phyloP scores from a whole-genome alignment of 2,113 vertebrate genomes.

The Nibea albiflora region DNA sequence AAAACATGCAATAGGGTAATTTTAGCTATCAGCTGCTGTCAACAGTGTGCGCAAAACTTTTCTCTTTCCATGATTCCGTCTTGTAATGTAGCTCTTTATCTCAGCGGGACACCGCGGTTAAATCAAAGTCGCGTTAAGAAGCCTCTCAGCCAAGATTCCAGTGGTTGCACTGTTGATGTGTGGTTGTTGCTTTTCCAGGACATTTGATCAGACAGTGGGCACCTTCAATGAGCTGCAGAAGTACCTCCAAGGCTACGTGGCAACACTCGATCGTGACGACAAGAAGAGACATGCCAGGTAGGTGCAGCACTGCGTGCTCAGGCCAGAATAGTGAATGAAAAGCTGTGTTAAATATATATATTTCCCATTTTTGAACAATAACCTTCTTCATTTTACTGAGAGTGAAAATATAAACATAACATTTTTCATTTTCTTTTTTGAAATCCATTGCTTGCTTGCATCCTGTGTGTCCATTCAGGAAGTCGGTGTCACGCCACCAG shows the following conservation, averaged over 20 bases:
- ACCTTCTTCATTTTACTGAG: neutral
- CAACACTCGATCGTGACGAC: constrained; percentile 82
- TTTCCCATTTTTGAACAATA: neutral
- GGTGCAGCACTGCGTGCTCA: neutral
- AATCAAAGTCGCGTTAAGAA: neutral
- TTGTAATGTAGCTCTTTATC: neutral
- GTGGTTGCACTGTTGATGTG: constrained; percentile 2
- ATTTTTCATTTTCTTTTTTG: neutral
- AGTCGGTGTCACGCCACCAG: constrained; percentile 72
- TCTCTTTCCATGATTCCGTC: too few relatives aligned
- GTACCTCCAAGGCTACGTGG: constrained; percentile 85
- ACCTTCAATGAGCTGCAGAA: constrained; percentile 86
- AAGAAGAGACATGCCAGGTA: constrained; percentile 84
- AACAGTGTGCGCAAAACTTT: neutral
- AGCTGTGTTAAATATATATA: neutral
- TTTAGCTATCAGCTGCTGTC: neutral
- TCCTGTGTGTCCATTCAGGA: constrained; percentile 49
- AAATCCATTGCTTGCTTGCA: neutral
- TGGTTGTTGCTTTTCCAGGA: constrained; percentile 65
- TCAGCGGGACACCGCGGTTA: neutral
- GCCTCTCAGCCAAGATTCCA: constrained; percentile 12
- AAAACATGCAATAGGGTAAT: neutral
- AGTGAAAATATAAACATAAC: neutral
- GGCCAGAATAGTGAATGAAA: neutral
- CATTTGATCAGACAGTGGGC: constrained; percentile 85